phyloP scores from a whole-genome alignment of 2,888 invertebrate species.

The Pollenia amentaria region DNA sequence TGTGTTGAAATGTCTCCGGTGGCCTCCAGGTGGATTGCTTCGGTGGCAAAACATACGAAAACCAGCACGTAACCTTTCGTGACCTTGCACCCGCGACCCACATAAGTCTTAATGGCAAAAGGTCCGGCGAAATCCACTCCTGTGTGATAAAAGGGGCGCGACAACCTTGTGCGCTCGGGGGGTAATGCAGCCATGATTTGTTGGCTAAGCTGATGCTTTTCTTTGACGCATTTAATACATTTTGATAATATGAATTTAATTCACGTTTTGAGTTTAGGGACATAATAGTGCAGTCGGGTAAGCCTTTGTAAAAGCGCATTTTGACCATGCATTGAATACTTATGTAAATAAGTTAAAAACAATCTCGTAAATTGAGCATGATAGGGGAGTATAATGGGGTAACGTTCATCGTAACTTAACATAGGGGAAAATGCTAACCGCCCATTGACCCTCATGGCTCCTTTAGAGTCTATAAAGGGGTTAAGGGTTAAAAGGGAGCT shows the following conservation, averaged over 20 bases:
- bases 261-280: neutral
- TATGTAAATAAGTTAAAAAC: neutral
- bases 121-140: conserved; percentile 19
- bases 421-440: neutral
- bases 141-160: neutral
- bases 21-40: conserved; percentile 27
- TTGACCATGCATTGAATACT: conserved; percentile 7
- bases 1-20: neutral
- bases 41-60: conserved; percentile 29
- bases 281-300: neutral
- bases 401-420: neutral
- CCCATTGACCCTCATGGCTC: neutral
- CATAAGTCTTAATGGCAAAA: conserved; percentile 13
- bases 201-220: neutral
- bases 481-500: neutral
- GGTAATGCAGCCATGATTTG: conserved; percentile 26
- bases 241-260: neutral
- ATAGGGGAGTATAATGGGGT: conserved; percentile 7
- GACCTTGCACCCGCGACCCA: neutral
- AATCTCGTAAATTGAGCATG: neutral
- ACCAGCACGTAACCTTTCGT: conserved; percentile 20
- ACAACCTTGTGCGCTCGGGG: neutral
- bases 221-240: neutral
- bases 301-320: neutral
- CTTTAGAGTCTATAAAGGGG: neutral